Evolutionary conservation across 2,888 invertebrate species (phyloP).

Genomic region (Callinectes sapidus): DNA sequence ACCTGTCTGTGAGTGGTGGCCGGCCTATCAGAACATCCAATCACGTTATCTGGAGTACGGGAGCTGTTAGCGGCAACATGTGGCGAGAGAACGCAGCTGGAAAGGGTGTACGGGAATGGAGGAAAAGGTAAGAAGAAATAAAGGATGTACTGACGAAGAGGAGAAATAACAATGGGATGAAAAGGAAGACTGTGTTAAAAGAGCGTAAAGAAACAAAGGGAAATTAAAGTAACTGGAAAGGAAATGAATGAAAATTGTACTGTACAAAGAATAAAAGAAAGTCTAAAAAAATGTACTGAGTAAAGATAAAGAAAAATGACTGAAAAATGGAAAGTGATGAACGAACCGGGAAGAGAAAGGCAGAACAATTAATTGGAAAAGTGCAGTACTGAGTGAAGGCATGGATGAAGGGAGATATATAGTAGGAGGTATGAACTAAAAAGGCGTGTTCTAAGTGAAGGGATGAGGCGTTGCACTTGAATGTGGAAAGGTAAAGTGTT

Average conservation of each 20-base stretch:
- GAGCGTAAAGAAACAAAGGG: not conserved
- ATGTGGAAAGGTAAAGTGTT: not conserved
- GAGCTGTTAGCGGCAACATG: not conserved
- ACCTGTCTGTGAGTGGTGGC: not conserved
- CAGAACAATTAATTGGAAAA: not conserved
- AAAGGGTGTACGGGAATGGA: not conserved
- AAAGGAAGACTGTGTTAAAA: not conserved
- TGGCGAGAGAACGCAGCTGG: not conserved
- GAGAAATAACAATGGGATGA: not conserved
- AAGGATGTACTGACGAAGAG: not conserved
- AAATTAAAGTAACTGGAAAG: not conserved
- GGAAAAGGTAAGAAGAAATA: not conserved
- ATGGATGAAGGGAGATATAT: not conserved
- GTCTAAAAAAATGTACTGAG: not conserved
- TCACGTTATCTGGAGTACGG: conserved; percentile 20
- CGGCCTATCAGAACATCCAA: not conserved
- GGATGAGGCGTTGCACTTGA: not conserved
- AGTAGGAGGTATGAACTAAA: too few relatives aligned
- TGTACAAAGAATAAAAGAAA: too few relatives aligned
- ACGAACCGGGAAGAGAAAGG: not conserved
- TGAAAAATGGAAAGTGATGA: not conserved
- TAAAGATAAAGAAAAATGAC: not conserved
- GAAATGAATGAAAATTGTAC: too few relatives aligned
- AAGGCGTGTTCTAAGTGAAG: not conserved
- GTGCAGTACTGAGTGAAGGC: not conserved